These are phyloP conservation scores for Hycleus cichorii DNA, from an alignment of 1,140 invertebrate genomes.

Conservation along the genomic window DNA sequence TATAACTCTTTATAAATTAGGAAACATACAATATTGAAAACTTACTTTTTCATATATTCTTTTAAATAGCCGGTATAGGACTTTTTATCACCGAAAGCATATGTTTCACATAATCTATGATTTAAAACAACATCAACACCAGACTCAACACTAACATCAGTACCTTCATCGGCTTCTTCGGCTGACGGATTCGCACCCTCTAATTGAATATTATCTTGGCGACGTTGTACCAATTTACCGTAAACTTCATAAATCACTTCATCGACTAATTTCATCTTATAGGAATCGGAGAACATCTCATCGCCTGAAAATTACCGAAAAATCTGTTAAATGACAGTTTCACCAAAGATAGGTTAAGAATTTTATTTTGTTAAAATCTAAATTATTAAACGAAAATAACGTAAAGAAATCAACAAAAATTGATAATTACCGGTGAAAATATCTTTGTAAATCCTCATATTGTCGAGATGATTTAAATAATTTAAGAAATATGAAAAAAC, in stretches of 20 bases:
- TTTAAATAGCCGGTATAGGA: constrained; percentile 89
- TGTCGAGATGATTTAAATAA: constrained; percentile 45
- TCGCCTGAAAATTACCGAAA: constrained; percentile 62
- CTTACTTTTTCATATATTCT: constrained; percentile 92
- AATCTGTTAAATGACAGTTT: constrained; percentile 14
- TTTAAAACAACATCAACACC: constrained; percentile 93
- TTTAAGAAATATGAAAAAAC: constrained; percentile 1
- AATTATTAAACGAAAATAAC: constrained; percentile 6
- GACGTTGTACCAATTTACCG: constrained; percentile 73
- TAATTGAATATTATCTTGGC: constrained; percentile 70
- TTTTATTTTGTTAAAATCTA: not conserved
- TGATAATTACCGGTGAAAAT: constrained; percentile 74
- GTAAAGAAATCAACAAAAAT: not conserved
- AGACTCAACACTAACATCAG: constrained; percentile 61
- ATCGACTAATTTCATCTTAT: constrained; percentile 88
- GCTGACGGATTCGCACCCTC: constrained; percentile 89
- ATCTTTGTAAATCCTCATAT: constrained; percentile 94
- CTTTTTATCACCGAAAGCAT: constrained; percentile 79
- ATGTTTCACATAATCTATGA: constrained; percentile 81
- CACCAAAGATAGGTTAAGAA: constrained; percentile 4
- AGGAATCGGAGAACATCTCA: constrained; percentile 98
- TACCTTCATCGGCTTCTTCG: constrained; percentile 82
- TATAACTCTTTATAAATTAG: not conserved
- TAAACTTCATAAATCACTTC: constrained; percentile 93
- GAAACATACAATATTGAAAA: constrained; percentile 24